phyloP scores from a whole-genome alignment of 2,113 vertebrate genomes.

The Saimiri boliviensis region DNA sequence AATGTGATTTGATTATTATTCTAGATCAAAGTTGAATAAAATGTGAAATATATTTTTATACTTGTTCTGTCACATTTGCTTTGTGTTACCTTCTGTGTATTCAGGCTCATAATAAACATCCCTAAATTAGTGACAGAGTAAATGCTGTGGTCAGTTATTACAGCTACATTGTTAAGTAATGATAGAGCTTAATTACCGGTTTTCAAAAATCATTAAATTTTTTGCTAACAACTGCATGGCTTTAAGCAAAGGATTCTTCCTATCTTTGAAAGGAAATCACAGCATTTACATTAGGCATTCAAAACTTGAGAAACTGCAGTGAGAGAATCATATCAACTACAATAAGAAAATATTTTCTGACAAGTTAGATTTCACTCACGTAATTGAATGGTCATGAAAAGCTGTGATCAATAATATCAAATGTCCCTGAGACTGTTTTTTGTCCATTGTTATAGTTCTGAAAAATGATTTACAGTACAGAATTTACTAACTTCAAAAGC shows the following conservation, averaged over 20 bases:
- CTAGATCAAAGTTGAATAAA: not conserved
- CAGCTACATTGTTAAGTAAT: not conserved
- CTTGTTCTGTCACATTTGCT: not conserved
- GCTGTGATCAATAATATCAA: conserved; percentile 44
- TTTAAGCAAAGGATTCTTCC: not conserved
- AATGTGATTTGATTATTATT: conserved; percentile 35
- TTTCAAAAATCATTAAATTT: conserved; percentile 48
- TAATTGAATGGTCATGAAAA: conserved; percentile 47
- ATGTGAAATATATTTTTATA: not conserved
- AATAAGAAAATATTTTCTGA: conserved; percentile 51
- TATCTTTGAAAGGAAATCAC: conserved; percentile 63
- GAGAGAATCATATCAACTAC: not conserved
- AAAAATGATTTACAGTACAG: conserved; percentile 2
- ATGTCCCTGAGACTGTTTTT: conserved; percentile 22
- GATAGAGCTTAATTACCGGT: conserved; percentile 5
- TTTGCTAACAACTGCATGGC: not conserved
- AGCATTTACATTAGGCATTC: conserved; percentile 19
- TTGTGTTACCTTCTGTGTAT: not conserved
- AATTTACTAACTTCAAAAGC: conserved; percentile 41
- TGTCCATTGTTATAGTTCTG: not conserved
- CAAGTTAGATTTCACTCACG: conserved; percentile 32
- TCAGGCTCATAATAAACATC: not conserved
- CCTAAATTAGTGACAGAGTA: not conserved
- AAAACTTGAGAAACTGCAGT: conserved; percentile 7
- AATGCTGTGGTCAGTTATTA: not conserved